Conservation (phyloP, 1,140 invertebrate species). For the Amyelois transitella region DNA sequence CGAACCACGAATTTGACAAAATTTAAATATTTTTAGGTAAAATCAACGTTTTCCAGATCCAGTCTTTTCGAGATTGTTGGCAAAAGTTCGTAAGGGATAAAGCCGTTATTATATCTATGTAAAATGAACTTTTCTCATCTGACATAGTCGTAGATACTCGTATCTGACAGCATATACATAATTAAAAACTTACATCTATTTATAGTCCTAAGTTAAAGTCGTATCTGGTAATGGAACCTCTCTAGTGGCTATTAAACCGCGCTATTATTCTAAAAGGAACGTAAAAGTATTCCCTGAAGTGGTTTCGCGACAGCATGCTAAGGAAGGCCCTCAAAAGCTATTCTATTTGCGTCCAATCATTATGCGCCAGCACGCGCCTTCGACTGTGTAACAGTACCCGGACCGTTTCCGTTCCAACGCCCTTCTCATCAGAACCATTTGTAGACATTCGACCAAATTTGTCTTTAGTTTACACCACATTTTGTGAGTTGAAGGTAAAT, state of each 20-base stretch:
- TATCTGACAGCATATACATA: neutral
- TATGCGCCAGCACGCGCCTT: slow-evolving; percentile 62
- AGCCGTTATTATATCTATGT: too few species aligned
- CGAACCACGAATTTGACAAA: too few species aligned
- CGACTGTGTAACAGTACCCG: slow-evolving; percentile 62
- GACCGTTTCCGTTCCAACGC: slow-evolving; percentile 23
- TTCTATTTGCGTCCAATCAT: slow-evolving; percentile 62
- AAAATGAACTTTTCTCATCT: too few species aligned
- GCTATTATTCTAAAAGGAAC: slow-evolving; percentile 22
- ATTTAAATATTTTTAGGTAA: too few species aligned
- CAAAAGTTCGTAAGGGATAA: too few species aligned
- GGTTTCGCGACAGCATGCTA: slow-evolving; percentile 47
- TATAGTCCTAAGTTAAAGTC: neutral
- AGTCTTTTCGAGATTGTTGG: too few species aligned
- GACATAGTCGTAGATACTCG: too few species aligned
- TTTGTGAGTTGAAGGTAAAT: neutral
- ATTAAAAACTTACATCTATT: too few species aligned
- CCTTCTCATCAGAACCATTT: slow-evolving; percentile 31
- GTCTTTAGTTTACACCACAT: slow-evolving; percentile 7
- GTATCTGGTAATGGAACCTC: neutral
- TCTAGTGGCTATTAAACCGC: slow-evolving; percentile 2
- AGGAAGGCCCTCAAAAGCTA: slow-evolving; percentile 42
- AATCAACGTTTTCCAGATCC: too few species aligned
- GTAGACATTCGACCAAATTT: slow-evolving; percentile 27
- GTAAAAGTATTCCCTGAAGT: slow-evolving; percentile 25